Evolutionary conservation across 2,888 invertebrate genomes (phyloP).

Genomic region (Pelosia muscerda): DNA sequence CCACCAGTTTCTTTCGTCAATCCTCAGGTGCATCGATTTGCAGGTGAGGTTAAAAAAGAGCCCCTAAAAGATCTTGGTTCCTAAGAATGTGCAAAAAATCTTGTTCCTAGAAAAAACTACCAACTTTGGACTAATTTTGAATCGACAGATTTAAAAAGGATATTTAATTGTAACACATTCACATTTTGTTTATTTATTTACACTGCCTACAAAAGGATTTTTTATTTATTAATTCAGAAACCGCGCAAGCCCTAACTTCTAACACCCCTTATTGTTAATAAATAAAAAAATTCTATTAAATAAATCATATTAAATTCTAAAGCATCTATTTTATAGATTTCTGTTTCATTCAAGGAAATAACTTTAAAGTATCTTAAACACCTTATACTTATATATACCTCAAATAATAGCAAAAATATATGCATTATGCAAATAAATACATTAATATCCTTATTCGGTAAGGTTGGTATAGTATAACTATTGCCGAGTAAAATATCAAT

Average conservation of each 20-base stretch:
- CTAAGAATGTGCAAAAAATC: neutral
- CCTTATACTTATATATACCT: conserved; percentile 29
- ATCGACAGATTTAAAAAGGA: too few relatives aligned
- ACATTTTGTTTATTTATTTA: neutral
- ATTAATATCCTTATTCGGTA: conserved; percentile 22
- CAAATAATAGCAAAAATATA: conserved; percentile 42
- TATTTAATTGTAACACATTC: too few relatives aligned
- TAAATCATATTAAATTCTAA: neutral
- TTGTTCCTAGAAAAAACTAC: neutral
- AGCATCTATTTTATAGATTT: neutral
- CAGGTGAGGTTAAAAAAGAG: neutral
- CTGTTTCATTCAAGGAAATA: neutral
- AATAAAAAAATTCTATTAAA: neutral
- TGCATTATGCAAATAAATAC: conserved; percentile 56
- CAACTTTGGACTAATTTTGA: neutral
- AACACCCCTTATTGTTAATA: neutral
- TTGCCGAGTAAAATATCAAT: conserved; percentile 1
- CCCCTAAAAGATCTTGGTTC: neutral
- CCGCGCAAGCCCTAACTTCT: too few relatives aligned
- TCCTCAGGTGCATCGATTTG: too few relatives aligned
- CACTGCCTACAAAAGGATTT: neutral
- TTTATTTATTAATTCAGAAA: neutral
- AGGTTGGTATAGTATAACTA: conserved; percentile 22
- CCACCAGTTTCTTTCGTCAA: neutral
- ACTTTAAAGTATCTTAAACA: conserved; percentile 39